A percentile compares a stretch with the other conserved stretches of the same genome.
Conservation (phyloP, 2,113 vertebrate species). For the Acrocephalus kingi region DNA sequence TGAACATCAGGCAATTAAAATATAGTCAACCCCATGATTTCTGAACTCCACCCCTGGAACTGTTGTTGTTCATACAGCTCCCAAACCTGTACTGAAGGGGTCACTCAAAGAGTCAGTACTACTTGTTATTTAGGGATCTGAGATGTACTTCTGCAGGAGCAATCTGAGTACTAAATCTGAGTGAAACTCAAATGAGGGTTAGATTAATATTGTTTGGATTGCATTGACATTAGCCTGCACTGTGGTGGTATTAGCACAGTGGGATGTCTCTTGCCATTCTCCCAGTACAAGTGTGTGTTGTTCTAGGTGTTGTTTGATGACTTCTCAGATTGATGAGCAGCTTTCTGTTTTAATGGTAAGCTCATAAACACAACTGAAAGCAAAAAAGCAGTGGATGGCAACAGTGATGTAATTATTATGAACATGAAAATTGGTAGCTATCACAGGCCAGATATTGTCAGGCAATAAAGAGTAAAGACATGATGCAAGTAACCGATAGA, state of each 20-base stretch:
- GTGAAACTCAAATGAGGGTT: not conserved
- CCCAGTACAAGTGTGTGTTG: accelerated
- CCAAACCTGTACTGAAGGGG: not conserved
- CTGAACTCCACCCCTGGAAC: not conserved
- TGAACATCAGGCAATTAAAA: not conserved
- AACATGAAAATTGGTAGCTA: not conserved
- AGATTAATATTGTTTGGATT: not conserved
- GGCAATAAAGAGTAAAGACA: not conserved
- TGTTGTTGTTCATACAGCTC: not conserved
- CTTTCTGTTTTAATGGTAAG: not conserved
- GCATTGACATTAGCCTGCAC: not conserved
- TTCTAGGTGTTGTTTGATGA: not conserved
- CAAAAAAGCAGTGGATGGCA: not conserved
- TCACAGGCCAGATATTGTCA: not conserved
- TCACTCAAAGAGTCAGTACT: not conserved
- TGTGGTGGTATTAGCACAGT: not conserved
- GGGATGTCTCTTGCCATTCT: not conserved
- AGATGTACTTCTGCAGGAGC: not conserved
- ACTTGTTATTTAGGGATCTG: not conserved
- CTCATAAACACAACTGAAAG: not conserved
- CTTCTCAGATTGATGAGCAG: not conserved
- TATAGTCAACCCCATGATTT: not conserved
- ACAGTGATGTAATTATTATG: not conserved
- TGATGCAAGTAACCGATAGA: not conserved
- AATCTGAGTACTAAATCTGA: not conserved